These are phyloP conservation scores for Copsychus sechellarum DNA, from an alignment of 2,113 vertebrate genomes.

Conservation along the genomic window DNA sequence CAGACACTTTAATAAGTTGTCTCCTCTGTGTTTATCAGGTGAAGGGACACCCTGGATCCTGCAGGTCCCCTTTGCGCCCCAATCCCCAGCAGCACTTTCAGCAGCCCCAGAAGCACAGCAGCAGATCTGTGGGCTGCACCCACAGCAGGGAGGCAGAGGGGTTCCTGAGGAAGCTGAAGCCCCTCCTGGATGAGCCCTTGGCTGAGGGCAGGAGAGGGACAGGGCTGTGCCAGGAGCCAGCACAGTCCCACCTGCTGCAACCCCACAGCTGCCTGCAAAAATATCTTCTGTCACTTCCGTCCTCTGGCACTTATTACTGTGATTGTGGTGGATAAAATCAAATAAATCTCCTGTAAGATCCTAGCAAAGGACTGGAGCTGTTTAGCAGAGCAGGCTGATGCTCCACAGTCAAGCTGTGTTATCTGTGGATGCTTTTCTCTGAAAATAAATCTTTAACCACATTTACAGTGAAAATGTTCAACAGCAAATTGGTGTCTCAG, in stretches of 20 bases:
- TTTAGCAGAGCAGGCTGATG: background rate
- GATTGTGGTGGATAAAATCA: background rate
- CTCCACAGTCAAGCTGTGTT: background rate
- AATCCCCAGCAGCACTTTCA: background rate
- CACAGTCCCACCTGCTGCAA: background rate
- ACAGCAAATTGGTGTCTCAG: background rate
- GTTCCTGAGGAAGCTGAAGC: background rate
- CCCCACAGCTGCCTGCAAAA: background rate
- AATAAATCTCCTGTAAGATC: background rate
- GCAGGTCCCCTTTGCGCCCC: background rate
- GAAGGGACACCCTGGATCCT: background rate
- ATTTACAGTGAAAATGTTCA: background rate
- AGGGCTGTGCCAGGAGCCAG: background rate
- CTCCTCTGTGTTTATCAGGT: background rate
- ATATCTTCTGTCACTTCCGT: background rate
- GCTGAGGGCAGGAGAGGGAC: background rate
- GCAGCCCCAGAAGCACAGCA: background rate
- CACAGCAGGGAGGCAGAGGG: background rate
- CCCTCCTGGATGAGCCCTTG: background rate
- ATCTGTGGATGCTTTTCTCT: background rate
- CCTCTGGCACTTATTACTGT: background rate
- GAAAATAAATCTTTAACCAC: background rate
- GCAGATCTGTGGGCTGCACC: background rate
- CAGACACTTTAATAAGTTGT: rapidly evolving
- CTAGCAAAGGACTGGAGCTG: background rate